Conservation (phyloP, 2,113 vertebrate genomes). For the Trematomus loennbergii region DNA sequence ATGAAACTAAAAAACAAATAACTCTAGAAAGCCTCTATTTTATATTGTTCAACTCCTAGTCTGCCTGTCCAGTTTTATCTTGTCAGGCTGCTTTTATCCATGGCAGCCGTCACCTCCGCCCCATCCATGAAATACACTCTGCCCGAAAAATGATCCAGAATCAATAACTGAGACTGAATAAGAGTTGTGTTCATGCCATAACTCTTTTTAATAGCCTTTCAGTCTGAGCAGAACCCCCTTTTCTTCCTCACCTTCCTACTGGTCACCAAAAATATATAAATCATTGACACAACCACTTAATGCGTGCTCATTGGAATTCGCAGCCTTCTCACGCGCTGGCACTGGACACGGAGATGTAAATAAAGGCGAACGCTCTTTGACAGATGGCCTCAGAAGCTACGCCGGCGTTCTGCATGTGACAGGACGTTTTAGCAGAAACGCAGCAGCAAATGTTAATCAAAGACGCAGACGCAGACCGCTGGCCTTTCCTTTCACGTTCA, state of each 20-base stretch:
- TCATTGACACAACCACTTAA: constrained; percentile 61
- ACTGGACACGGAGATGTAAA: constrained; percentile 63
- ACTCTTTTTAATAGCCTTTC: constrained; percentile 70
- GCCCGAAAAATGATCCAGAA: constrained; percentile 69
- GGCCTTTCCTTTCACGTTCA: constrained; percentile 34
- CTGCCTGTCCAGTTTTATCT: constrained; percentile 35
- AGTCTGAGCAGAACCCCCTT: constrained; percentile 14
- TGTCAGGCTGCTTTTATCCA: constrained; percentile 40
- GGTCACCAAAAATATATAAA: constrained; percentile 58
- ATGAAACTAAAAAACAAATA: neutral
- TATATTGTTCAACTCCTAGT: neutral
- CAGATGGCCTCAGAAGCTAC: constrained; percentile 60
- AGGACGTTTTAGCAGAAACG: constrained; percentile 32
- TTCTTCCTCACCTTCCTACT: constrained; percentile 7
- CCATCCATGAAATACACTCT: constrained; percentile 64
- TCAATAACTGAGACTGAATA: constrained; percentile 70
- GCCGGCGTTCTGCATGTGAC: constrained; percentile 47
- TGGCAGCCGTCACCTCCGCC: constrained; percentile 37
- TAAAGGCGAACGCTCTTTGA: constrained; percentile 60
- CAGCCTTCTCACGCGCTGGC: constrained; percentile 15
- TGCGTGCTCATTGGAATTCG: constrained; percentile 57
- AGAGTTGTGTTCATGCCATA: constrained; percentile 64
- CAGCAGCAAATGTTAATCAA: constrained; percentile 50
- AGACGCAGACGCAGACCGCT: constrained; percentile 30
- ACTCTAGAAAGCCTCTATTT: neutral